A percentile compares a stretch with the other conserved stretches of the same genome.
Evolutionary conservation across 2,113 vertebrate species (phyloP).

Genomic region (Microtus richardsoni): DNA sequence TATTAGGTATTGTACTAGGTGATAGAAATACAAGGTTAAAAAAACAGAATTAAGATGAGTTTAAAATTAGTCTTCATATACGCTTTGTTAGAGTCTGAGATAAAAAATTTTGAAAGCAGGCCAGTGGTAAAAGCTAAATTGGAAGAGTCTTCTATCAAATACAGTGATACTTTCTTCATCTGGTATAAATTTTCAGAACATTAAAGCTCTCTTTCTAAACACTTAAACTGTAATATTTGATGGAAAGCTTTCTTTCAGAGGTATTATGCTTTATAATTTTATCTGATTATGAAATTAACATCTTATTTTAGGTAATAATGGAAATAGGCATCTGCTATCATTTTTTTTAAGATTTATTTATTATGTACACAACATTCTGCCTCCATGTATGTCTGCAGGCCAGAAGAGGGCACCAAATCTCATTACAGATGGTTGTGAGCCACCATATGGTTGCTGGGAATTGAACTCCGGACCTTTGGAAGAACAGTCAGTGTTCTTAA

Average conservation of each 20-base stretch:
- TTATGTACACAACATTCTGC: no score
- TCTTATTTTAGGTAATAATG: background rate
- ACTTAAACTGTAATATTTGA: conserved; percentile 36
- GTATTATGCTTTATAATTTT: conserved; percentile 1
- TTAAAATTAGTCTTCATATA: conserved; percentile 55
- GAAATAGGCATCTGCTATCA: background rate
- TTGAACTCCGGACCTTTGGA: no score
- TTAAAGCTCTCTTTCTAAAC: conserved; percentile 44
- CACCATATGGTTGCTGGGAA: no score
- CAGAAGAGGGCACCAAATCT: no score
- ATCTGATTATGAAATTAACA: background rate
- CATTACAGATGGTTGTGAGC: no score
- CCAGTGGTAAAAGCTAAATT: conserved; percentile 50
- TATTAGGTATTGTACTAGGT: background rate
- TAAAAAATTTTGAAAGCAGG: conserved; percentile 50
- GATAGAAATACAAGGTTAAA: conserved; percentile 3
- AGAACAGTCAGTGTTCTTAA: no score
- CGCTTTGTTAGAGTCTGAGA: conserved; percentile 26
- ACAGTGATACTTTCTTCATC: conserved; percentile 34
- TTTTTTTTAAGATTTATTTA: background rate
- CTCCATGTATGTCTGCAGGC: no score
- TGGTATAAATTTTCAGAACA: conserved; percentile 52
- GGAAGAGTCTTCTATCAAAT: conserved; percentile 17
- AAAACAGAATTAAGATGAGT: conserved; percentile 42
- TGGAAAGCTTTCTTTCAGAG: conserved; percentile 41